Percentiles rank a stretch among this genome's conserved stretches.
These are phyloP conservation scores for Alauda arvensis DNA, from an alignment of 2,797 vertebrate genomes.

Conservation along the genomic window DNA sequence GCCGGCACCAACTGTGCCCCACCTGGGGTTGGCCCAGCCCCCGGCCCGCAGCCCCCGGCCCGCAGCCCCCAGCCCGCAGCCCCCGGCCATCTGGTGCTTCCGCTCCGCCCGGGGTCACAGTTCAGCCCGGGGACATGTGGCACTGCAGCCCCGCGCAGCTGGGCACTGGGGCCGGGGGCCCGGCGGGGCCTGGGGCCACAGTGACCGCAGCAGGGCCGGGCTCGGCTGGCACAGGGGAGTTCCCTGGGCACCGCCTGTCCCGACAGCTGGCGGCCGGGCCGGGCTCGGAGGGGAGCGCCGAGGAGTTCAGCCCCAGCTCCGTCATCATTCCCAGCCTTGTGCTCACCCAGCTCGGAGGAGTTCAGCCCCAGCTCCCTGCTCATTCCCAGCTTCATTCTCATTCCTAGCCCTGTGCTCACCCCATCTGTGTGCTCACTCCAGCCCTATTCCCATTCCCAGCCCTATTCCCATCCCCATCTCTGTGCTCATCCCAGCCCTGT, in stretches of 20 bases:
- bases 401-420: no score
- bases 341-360: no score
- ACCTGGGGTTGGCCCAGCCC: no score
- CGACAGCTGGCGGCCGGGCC: not conserved
- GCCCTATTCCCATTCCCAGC: no score
- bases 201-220: not conserved
- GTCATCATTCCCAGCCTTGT: no score
- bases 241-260: not conserved
- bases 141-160: not conserved
- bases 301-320: no score
- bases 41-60: not conserved
- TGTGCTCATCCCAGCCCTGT: no score
- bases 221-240: accelerated
- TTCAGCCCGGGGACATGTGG: not conserved
- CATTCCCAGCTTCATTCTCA: no score
- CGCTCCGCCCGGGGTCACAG: not conserved
- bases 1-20: not conserved
- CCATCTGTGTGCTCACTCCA: no score
- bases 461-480: no score
- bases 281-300: not conserved
- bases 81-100: no score
- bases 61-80: not conserved
- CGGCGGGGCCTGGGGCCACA: not conserved
- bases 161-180: not conserved
- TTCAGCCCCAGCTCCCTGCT: no score